Conservation (phyloP, 1,140 invertebrate species). For the Limonius californicus region DNA sequence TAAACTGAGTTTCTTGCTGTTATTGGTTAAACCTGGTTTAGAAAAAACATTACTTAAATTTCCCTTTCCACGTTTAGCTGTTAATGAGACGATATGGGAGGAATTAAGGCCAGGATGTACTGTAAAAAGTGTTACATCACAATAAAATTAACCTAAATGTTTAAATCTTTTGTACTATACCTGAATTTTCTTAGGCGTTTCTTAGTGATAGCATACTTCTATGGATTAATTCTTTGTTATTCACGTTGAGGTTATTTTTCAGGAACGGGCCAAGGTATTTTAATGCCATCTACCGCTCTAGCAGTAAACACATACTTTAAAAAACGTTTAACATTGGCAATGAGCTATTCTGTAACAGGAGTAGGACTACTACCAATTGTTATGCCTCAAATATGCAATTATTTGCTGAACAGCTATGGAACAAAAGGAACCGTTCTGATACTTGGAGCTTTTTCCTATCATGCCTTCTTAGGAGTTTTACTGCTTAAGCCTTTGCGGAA, state of each 20-base stretch:
- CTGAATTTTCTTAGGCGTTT: neutral
- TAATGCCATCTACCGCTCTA: conserved; percentile 42
- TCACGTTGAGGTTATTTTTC: conserved; percentile 25
- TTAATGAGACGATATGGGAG: too few species aligned
- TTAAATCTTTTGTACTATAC: neutral
- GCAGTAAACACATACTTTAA: conserved; percentile 49
- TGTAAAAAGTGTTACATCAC: too few species aligned
- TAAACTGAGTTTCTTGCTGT: too few species aligned
- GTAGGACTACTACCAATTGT: conserved; percentile 47
- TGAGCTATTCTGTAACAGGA: conserved; percentile 46
- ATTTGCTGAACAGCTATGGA: conserved; percentile 33
- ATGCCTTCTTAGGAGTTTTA: conserved; percentile 34
- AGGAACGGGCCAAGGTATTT: conserved; percentile 44
- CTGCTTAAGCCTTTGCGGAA: conserved; percentile 1
- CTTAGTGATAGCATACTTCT: neutral
- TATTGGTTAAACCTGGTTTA: too few species aligned
- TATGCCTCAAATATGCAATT: conserved; percentile 46
- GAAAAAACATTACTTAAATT: too few species aligned
- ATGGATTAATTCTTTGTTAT: neutral
- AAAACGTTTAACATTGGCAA: conserved; percentile 47
- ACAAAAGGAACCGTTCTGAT: conserved; percentile 44
- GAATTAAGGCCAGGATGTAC: too few species aligned
- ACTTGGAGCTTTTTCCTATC: conserved; percentile 43
- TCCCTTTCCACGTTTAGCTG: too few species aligned
- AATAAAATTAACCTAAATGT: neutral